These are phyloP conservation scores for Cataglyphis albicans DNA, from an alignment of 2,888 invertebrate species.

Conservation along the genomic window DNA sequence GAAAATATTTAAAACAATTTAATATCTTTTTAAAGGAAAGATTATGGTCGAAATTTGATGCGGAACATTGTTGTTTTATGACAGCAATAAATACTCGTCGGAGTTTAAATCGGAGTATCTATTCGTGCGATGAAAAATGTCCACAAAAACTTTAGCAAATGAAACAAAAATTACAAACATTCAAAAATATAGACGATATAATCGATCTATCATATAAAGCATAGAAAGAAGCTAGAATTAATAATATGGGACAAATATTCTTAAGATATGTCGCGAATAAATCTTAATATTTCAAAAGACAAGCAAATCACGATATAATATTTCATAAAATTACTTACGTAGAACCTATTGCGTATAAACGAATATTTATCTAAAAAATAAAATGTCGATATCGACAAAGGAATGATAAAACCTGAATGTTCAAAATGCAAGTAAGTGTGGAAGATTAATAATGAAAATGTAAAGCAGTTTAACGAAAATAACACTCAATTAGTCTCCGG, in stretches of 20 bases:
- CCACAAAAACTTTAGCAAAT: not conserved
- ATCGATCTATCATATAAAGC: not conserved
- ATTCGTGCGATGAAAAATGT: not conserved
- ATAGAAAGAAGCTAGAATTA: not conserved
- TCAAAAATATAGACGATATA: not conserved
- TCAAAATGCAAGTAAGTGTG: not conserved
- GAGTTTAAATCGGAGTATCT: not conserved
- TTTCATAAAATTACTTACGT: not conserved
- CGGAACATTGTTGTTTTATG: constrained; percentile 3
- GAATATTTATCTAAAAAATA: not conserved
- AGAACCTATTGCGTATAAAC: not conserved
- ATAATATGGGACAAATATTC: not conserved
- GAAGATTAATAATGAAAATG: not conserved
- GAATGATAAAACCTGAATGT: not conserved
- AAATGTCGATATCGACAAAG: not conserved
- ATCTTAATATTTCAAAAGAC: not conserved
- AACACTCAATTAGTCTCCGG: no score
- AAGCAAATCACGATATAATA: constrained; percentile 9
- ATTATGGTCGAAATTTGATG: not conserved
- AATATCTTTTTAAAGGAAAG: not conserved
- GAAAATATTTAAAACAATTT: not conserved
- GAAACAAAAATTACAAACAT: not conserved
- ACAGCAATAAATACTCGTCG: not conserved
- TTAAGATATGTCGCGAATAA: not conserved
- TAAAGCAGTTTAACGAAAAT: not conserved